A percentile compares a stretch with the other conserved stretches of the same genome.
phyloP scores from a whole-genome alignment of 2,113 vertebrate species.

The Cichladusa arquata region DNA sequence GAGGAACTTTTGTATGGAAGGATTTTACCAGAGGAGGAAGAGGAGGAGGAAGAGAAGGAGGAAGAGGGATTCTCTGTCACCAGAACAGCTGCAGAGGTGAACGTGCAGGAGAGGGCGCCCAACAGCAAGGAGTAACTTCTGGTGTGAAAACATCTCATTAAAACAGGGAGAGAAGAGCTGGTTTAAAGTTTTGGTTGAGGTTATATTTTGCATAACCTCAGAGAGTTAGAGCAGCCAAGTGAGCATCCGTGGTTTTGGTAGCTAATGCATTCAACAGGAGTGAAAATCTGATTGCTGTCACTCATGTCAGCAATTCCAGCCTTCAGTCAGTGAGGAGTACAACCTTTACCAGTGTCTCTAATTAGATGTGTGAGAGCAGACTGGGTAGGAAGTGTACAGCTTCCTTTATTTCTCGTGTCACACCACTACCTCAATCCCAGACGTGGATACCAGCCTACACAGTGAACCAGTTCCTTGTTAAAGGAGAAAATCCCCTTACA shows the following conservation, averaged over 20 bases:
- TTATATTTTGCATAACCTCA: background rate
- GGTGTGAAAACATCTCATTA: accelerated
- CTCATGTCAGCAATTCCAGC: background rate
- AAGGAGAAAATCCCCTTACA: background rate
- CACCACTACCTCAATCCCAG: background rate
- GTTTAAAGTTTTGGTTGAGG: background rate
- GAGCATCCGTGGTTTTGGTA: background rate
- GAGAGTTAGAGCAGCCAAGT: background rate
- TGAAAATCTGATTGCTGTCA: background rate
- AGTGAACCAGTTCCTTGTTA: background rate
- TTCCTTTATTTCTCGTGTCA: background rate
- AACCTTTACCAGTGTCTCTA: background rate
- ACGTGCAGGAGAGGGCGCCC: conserved; percentile 43
- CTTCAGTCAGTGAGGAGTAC: background rate
- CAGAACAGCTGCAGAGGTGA: background rate
- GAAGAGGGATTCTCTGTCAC: background rate
- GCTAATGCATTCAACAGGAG: background rate
- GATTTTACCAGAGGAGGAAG: background rate
- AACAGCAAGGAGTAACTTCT: background rate
- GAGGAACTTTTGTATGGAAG: background rate
- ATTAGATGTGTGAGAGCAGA: background rate
- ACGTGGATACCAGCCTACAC: background rate
- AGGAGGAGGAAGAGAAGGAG: background rate
- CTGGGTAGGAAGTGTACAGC: background rate
- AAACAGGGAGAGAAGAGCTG: background rate